Percentiles rank a stretch among this genome's conserved stretches.
Evolutionary conservation across 2,888 invertebrate species (phyloP).

Genomic region (Heliconius cydno): DNA sequence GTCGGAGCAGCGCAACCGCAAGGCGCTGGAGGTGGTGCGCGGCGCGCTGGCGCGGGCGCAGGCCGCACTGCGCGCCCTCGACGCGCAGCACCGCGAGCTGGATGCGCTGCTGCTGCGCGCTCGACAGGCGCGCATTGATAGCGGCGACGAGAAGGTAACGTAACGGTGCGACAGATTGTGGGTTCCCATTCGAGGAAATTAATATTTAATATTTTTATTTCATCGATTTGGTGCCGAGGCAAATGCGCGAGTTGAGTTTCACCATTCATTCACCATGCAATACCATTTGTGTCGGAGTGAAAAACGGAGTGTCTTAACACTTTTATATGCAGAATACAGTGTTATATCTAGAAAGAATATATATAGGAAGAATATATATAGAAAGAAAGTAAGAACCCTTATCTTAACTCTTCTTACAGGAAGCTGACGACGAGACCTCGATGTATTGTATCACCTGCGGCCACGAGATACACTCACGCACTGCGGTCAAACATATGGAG

Average conservation of each 20-base stretch:
- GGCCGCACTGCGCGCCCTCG: conserved; percentile 90
- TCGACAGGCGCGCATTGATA: conserved; percentile 85
- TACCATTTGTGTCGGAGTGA: not conserved
- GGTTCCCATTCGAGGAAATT: no score
- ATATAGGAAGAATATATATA: no score
- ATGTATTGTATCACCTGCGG: conserved; percentile 99
- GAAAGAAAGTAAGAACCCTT: not conserved
- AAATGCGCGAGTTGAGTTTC: no score
- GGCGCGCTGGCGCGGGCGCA: conserved; percentile 91
- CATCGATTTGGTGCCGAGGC: no score
- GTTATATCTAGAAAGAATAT: no score
- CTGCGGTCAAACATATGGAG: conserved; percentile 98
- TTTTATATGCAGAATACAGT: not conserved
- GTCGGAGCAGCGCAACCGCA: conserved; percentile 92
- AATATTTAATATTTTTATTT: no score
- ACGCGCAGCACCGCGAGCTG: conserved; percentile 89
- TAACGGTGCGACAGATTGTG: no score
- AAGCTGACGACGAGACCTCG: conserved; percentile 87
- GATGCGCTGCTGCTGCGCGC: conserved; percentile 92
- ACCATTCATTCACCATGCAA: not conserved
- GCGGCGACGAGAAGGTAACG: conserved; percentile 78
- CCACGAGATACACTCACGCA: conserved; percentile 95
- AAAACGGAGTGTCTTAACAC: not conserved
- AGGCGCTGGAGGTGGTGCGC: conserved; percentile 88
- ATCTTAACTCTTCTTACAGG: conserved; percentile 54